Percentiles rank a stretch among this genome's conserved stretches.
These are phyloP conservation scores for Cyanoderma ruficeps DNA, from an alignment of 2,113 vertebrate genomes.

Conservation along the genomic window DNA sequence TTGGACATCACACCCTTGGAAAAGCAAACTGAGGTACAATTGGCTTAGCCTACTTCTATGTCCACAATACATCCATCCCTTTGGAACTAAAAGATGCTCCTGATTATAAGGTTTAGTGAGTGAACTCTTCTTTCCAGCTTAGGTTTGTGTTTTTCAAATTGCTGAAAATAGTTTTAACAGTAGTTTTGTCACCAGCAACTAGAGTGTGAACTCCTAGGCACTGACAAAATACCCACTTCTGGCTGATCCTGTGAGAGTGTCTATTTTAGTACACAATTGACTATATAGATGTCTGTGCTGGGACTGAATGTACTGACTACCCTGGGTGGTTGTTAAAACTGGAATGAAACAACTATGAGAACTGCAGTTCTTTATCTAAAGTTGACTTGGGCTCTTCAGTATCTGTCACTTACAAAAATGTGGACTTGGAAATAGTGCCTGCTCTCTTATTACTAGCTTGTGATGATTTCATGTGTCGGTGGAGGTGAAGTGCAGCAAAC, in stretches of 20 bases:
- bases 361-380: not conserved
- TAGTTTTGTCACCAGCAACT: not conserved
- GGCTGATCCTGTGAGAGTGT: not conserved
- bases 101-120: not conserved
- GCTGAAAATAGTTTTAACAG: not conserved
- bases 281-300: not conserved
- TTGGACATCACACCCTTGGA: not conserved
- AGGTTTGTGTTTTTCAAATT: not conserved
- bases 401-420: not conserved
- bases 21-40: not conserved
- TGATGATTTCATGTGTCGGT: not conserved
- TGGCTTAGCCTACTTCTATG: not conserved
- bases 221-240: not conserved
- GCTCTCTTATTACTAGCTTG: not conserved
- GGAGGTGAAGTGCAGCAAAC: not conserved
- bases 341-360: not conserved
- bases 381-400: not conserved
- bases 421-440: not conserved
- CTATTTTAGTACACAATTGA: not conserved
- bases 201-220: not conserved
- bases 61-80: not conserved
- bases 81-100: not conserved
- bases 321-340: not conserved
- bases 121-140: not conserved
- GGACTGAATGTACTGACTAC: not conserved